Evolutionary conservation across 2,888 invertebrate species (phyloP), one percentile per base, ranked within the genome.

Genomic region (Aleiodes testaceus): DNA sequence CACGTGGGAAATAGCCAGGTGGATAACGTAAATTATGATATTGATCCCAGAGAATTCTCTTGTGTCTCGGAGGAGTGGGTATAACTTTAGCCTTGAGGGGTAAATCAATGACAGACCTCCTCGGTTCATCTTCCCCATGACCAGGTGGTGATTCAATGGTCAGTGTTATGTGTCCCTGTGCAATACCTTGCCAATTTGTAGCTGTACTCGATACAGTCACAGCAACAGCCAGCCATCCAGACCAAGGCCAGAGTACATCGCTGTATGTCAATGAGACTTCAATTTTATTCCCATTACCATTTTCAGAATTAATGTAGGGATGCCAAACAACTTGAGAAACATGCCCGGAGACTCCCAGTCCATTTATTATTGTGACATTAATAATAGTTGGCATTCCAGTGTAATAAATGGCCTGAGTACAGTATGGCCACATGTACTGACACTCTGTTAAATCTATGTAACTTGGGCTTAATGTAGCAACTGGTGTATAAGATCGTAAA

Each of bases 391-490:
- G 96, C 88, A 95, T 92, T 47, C 93, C 94, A 72, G 94, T 93
- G 86, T 93, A 92, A 88, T 97, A 98, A 52, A 98, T 87, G 0
- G 98, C 97, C 88, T 98, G 98, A 0, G 97, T 96, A 87, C 97
- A 98, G 82, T 98, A 98, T 0, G 98, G 98, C 98, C 98, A 99
- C 97, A 98, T 97, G 88, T 98, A 99, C 78, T 96, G 97, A 81
- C 96, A 96, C 84, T 98, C 97, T 0, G 95, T 97, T 76, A 97
- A 90, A 87, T 98, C 98, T 77, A 99, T 92, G 87, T 97, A 97
- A 78, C 95, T 93, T 44, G 89, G 89, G 77, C 87, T 88, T 4
- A 89, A 81, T 11, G 90, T 91, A 44, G 90, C 91, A 75, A 89
- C 90, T 5, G 92, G 92, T 70, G 88, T 89, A 82, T 92, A 92